phyloP scores from a whole-genome alignment of 2,797 vertebrate species.

The Poeciliopsis gracilis region DNA sequence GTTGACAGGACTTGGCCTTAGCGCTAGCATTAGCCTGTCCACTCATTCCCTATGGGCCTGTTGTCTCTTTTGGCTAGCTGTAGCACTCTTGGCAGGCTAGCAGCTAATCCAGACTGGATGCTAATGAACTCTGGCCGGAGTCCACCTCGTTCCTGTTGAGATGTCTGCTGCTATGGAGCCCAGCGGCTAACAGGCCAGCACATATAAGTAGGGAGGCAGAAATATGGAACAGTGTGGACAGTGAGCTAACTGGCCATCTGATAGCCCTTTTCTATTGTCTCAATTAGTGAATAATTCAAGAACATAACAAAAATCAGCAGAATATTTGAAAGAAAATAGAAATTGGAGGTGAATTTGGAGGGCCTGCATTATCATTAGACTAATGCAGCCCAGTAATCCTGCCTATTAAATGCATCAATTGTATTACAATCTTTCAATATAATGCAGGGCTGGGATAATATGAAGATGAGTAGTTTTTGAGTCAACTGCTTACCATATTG shows the following conservation, averaged over 20 bases:
- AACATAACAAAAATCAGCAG: not conserved
- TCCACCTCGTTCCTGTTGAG: conserved; percentile 65
- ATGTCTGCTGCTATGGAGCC: conserved; percentile 63
- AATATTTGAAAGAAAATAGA: not conserved
- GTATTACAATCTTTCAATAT: not conserved
- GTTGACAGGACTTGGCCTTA: conserved; percentile 64
- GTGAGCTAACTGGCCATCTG: conserved; percentile 27
- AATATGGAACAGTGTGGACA: conserved; percentile 19
- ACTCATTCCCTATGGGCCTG: conserved; percentile 52
- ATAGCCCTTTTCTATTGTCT: conserved; percentile 34
- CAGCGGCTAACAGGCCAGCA: conserved; percentile 55
- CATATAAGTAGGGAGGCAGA: conserved; percentile 11
- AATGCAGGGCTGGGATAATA: not conserved
- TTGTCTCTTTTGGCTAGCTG: conserved; percentile 67
- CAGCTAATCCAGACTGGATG: conserved; percentile 71
- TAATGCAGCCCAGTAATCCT: too few relatives aligned
- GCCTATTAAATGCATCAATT: too few relatives aligned
- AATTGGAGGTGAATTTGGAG: not conserved
- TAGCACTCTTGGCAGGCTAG: conserved; percentile 59
- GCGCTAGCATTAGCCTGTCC: conserved; percentile 65
- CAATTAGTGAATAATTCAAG: conserved; percentile 17
- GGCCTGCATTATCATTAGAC: not conserved
- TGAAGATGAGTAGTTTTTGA: not conserved
- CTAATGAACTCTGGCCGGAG: conserved; percentile 69
- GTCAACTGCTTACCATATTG: not conserved